phyloP scores from a whole-genome alignment of 2,113 vertebrate genomes.

The Hippocampus guttulatus region DNA sequence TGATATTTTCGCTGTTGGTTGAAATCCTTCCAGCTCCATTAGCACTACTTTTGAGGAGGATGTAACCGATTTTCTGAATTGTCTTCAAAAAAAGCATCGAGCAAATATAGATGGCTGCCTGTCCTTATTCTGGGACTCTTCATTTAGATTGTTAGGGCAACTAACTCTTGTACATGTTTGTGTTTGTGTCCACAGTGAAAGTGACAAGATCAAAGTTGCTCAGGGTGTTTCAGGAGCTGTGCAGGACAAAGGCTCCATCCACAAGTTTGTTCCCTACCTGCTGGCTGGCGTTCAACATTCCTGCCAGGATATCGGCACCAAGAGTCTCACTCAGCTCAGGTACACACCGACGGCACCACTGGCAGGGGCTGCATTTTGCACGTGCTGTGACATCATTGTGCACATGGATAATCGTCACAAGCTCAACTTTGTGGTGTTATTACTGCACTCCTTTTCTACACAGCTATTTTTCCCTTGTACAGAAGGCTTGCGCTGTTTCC shows the following conservation, averaged over 20 bases:
- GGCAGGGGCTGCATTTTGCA: not conserved
- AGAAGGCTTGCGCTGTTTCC: not conserved
- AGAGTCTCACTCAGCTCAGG: conserved; percentile 94
- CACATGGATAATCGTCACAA: not conserved
- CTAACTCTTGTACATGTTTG: not conserved
- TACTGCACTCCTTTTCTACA: not conserved
- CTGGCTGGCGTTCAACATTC: conserved; percentile 95
- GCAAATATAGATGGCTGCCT: no score
- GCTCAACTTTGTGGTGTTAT: not conserved
- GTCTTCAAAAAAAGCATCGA: no score
- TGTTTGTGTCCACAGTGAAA: conserved; percentile 76
- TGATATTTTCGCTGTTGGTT: no score
- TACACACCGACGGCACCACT: conserved; percentile 36
- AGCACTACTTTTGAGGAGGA: no score
- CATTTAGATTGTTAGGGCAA: not conserved
- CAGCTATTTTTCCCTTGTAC: not conserved
- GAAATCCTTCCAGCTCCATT: no score
- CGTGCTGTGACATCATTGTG: not conserved
- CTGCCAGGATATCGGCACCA: conserved; percentile 95
- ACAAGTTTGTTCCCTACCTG: conserved; percentile 95
- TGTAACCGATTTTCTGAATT: no score
- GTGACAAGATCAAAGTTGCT: conserved; percentile 97
- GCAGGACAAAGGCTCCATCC: conserved; percentile 97
- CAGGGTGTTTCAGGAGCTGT: conserved; percentile 95
- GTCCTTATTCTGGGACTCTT: no score